Evolutionary conservation across 2,797 vertebrate species (phyloP).

Genomic region (Artibeus lituratus): DNA sequence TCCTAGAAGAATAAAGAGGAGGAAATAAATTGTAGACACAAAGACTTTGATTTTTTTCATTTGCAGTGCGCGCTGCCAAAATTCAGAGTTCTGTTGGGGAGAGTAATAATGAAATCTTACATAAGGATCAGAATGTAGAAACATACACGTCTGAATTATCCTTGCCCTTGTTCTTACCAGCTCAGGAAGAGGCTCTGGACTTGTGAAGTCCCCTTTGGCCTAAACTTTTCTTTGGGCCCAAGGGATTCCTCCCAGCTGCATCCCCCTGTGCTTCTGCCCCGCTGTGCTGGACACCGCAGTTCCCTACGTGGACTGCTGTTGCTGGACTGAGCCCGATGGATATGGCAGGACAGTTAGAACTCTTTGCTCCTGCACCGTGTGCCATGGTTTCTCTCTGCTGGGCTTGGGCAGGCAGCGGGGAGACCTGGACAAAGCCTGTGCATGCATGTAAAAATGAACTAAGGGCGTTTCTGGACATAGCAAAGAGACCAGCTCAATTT

Average conservation of each 20-base stretch:
- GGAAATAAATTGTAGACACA: background rate
- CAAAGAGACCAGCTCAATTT: background rate
- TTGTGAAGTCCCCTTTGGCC: background rate
- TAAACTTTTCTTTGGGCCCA: background rate
- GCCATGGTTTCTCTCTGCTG: background rate
- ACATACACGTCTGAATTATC: background rate
- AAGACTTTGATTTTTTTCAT: background rate
- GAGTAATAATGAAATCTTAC: background rate
- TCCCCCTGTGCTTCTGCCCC: background rate
- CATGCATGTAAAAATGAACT: fast-evolving
- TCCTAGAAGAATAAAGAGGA: background rate
- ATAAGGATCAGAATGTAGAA: background rate
- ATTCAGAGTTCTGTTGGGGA: background rate
- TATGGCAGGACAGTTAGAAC: background rate
- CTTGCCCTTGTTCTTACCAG: background rate
- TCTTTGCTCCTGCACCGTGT: background rate
- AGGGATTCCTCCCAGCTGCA: background rate
- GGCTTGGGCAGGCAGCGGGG: background rate
- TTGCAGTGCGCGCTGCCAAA: background rate
- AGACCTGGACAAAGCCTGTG: background rate
- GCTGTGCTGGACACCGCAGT: background rate
- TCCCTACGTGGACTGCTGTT: background rate
- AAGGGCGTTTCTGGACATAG: background rate
- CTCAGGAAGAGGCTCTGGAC: background rate
- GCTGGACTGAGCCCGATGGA: background rate